phyloP scores from a whole-genome alignment of 2,797 vertebrate species.

The Bradypodion ventrale region DNA sequence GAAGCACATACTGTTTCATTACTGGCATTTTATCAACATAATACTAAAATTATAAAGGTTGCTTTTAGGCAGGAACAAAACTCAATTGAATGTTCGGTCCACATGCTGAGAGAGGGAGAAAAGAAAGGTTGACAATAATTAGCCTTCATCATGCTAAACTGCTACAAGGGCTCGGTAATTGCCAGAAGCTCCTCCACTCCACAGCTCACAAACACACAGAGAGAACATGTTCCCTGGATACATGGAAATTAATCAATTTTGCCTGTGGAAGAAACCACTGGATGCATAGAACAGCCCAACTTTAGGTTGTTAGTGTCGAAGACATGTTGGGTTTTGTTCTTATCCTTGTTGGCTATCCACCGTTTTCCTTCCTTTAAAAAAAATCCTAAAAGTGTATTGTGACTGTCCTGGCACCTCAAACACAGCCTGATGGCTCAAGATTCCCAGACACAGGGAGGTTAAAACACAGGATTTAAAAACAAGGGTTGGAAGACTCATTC shows the following conservation, averaged over 20 bases:
- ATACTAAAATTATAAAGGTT: slow-evolving; percentile 41
- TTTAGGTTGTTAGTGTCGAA: not conserved
- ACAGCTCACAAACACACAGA: too few relatives aligned
- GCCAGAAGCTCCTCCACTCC: slow-evolving; percentile 21
- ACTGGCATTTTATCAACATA: slow-evolving; percentile 42
- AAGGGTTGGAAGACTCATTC: not conserved
- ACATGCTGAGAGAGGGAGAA: not conserved
- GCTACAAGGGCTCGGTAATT: slow-evolving; percentile 44
- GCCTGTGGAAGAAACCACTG: not conserved
- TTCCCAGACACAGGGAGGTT: not conserved
- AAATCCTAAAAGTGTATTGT: not conserved
- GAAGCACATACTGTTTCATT: slow-evolving; percentile 43
- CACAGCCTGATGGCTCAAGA: not conserved
- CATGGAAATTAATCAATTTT: slow-evolving; percentile 32
- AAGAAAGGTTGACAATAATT: slow-evolving; percentile 45
- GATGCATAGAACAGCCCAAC: not conserved
- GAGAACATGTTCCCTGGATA: slow-evolving; percentile 41
- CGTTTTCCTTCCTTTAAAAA: too few relatives aligned
- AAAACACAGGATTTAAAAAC: not conserved
- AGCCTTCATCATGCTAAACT: slow-evolving; percentile 39
- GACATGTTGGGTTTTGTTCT: not conserved
- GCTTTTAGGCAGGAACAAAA: slow-evolving; percentile 38
- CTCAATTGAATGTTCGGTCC: slow-evolving; percentile 32
- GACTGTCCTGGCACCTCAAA: not conserved
- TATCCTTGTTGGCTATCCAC: too few relatives aligned